Evolutionary conservation across 2,113 vertebrate species (phyloP).

Genomic region (Columbina picui): DNA sequence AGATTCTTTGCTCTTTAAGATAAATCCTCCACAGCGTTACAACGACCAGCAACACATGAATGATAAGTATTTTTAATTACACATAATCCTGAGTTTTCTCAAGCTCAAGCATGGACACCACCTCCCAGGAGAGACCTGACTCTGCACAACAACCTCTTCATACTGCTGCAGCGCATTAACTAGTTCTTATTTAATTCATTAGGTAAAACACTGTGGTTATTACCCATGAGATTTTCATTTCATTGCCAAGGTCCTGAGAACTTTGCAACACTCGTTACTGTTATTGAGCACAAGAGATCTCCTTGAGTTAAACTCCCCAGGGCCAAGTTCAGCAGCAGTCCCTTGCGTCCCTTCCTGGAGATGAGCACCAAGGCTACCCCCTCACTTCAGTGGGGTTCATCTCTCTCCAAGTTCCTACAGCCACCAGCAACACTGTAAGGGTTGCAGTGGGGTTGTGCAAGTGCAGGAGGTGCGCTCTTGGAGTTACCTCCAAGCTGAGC

Average conservation of each 20-base stretch:
- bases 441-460: background rate
- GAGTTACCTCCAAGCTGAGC: background rate
- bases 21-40: accelerated
- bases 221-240: background rate
- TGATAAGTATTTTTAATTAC: background rate
- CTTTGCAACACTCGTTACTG: background rate
- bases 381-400: background rate
- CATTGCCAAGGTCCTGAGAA: background rate
- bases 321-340: background rate
- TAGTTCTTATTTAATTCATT: background rate
- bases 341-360: background rate
- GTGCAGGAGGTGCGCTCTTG: background rate
- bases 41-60: accelerated
- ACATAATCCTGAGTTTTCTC: background rate
- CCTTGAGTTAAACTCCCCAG: background rate
- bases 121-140: background rate
- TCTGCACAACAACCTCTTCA: background rate
- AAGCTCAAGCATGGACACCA: accelerated
- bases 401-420: background rate
- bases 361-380: background rate
- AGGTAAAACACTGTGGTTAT: background rate
- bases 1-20: background rate
- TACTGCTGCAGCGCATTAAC: background rate
- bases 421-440: background rate
- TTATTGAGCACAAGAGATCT: accelerated